Evolutionary conservation across 2,888 invertebrate species (phyloP), one percentile per base, ranked within the genome.

Genomic region (Drosophila mayaguana): DNA sequence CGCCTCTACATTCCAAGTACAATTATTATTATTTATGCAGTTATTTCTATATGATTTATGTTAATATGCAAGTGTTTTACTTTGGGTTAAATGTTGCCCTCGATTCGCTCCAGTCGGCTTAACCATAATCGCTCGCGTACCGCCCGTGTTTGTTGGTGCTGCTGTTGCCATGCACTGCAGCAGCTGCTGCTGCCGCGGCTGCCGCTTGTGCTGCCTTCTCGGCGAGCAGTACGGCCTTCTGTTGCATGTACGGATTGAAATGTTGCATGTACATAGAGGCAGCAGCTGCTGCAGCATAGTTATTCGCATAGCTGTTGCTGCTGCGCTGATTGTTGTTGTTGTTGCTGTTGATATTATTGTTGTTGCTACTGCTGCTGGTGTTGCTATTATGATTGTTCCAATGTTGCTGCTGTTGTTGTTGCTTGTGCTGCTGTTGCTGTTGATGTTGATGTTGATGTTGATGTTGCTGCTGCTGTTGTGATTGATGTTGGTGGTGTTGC

Each of bases 181-280:
- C 50, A 2, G 66, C 71, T 8, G 81, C 72, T 36, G 81, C 78
- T 2, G 87, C 81, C 22, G 73, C 75, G 9, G 84, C 78, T 28
- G 86, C 88, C 32, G 90, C 86, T 36, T 85, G 82, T 38, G 90
- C 81, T 36, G 90, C 84, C 70, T 86, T 86, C n/a, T 86, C 85
- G 22, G 83, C 83, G 14, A 90, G 81, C 68, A 82, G 63, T 14
- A 80, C 87, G n/a, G 85, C 87, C 73, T 85, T 87, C 55, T 83
- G 90, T 66, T 90, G 88, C 80, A 88, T 78, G 54, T 87, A 87
- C 36, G 87, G 87, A 87, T 87, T 87, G 34, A 87, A 87, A 67
- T 91, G 83, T 67, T 83, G 91, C 90, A 91, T 90, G 70, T 91
- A 90, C 74, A 89, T 89, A 28, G 82, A 89, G 18, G 84, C 84